These are phyloP conservation scores for Eugnorisma glareosa DNA, from an alignment of 2,888 invertebrate species.

Conservation along the genomic window DNA sequence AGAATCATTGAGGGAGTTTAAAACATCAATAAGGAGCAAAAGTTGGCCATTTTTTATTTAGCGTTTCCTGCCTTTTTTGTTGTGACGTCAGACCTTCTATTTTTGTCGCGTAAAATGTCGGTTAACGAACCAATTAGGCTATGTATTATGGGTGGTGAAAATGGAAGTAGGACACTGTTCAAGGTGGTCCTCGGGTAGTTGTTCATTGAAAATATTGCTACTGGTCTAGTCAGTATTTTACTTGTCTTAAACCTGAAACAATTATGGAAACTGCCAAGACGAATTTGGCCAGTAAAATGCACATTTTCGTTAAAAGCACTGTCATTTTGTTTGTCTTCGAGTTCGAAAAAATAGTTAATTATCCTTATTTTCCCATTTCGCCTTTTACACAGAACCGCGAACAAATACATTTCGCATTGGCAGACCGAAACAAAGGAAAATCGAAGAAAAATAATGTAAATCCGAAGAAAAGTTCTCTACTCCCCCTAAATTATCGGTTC, in stretches of 20 bases:
- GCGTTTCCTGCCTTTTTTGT: conserved; percentile 47
- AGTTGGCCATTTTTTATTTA: conserved; percentile 50
- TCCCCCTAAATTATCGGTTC: conserved; percentile 85
- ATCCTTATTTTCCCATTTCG: conserved; percentile 27
- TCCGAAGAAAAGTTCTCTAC: conserved; percentile 72
- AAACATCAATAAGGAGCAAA: conserved; percentile 50
- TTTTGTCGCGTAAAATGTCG: conserved; percentile 33
- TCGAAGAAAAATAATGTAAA: conserved; percentile 66
- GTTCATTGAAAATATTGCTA: conserved; percentile 5
- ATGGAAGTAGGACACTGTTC: conserved; percentile 37
- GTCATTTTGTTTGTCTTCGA: neutral
- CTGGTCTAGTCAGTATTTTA: neutral
- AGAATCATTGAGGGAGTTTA: conserved; percentile 70
- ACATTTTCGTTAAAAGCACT: conserved; percentile 3
- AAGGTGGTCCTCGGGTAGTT: conserved; percentile 20
- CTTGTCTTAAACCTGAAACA: neutral
- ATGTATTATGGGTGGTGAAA: conserved; percentile 35
- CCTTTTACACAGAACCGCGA: conserved; percentile 25
- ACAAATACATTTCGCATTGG: conserved; percentile 25
- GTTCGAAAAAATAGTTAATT: conserved; percentile 8
- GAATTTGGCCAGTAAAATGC: neutral
- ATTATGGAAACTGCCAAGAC: neutral
- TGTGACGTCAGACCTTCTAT: conserved; percentile 50
- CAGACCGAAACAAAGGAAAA: conserved; percentile 56
- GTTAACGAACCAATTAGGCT: conserved; percentile 58